phyloP scores from a whole-genome alignment of 2,113 vertebrate species.

The Pantherophis guttatus region DNA sequence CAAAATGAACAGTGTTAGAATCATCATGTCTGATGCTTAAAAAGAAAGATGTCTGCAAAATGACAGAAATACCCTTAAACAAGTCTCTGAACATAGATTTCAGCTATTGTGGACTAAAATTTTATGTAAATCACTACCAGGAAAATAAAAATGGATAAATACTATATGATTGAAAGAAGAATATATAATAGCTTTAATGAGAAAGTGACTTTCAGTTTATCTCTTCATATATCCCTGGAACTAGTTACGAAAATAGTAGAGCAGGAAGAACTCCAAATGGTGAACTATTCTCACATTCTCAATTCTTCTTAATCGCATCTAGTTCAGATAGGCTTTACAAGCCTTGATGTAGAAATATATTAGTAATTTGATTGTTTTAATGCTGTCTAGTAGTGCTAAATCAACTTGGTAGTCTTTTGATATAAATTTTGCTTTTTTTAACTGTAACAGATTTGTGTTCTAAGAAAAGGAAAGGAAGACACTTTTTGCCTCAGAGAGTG shows the following conservation, averaged over 20 bases:
- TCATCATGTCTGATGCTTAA: not conserved
- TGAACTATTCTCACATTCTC: not conserved
- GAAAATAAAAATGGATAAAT: not conserved
- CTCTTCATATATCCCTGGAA: not conserved
- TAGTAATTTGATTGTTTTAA: not conserved
- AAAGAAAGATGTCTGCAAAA: not conserved
- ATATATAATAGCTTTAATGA: not conserved
- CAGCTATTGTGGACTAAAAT: not conserved
- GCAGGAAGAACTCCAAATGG: not conserved
- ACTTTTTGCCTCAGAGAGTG: not conserved
- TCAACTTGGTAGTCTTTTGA: not conserved
- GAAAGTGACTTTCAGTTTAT: not conserved
- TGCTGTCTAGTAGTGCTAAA: not conserved
- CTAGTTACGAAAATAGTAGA: not conserved
- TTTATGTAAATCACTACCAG: not conserved
- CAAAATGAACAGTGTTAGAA: not conserved
- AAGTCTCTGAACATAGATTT: not conserved
- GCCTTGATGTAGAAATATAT: not conserved
- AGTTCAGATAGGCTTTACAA: not conserved
- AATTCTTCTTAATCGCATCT: not conserved
- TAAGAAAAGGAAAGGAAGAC: not conserved
- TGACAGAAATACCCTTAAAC: not conserved
- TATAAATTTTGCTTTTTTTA: not conserved
- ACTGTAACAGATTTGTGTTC: not conserved
- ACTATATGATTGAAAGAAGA: not conserved